Evolutionary conservation across 2,888 invertebrate genomes (phyloP), one percentile per base, ranked within the genome.

Genomic region (Caenorhabditis imperialis): DNA sequence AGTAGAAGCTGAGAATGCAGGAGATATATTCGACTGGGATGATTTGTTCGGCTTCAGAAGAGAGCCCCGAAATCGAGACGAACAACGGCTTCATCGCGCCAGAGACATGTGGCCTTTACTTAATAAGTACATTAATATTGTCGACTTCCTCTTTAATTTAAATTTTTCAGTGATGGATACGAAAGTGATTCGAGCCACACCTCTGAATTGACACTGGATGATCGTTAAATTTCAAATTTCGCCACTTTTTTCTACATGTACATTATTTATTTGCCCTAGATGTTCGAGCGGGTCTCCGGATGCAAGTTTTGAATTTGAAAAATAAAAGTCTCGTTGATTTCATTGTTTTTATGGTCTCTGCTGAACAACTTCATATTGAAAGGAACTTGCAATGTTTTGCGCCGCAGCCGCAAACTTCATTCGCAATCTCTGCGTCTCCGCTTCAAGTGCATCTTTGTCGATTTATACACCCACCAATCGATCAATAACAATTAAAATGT

Each of bases 31-130:
- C 23, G 73, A 73, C 35, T 65, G 72, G 72, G 72, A 73, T 44
- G 73, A 73, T 45, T 14, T 73, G 1, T 65, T 73, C 27, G 55
- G 61, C 20, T 58, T 51, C 30, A 18, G 72, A 42, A 25, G 65
- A 25, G 25, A 37, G 6, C n/a, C 16, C 12, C 20, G 65, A 30
- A 60, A 67, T 25, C 48, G 78, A 37, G 58, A 69, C 45, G 62
- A 61, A 20, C 75, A 77, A 14, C 57, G 75, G 22, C 51, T 79
- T 51, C 73, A 79, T 30, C 69, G 55, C 14, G 81, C 79, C 8
- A 58, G 81, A 30, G 81, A 81, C 47, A 78, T 81, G 78, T 81
- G 81, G 81, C 81, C 81, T 5, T 47, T 81, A n/a, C 37, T 79
- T 2, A 25, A 40, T 42, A 40, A 55, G 1, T 10, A 35, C 5